Percentiles rank a stretch among this genome's conserved stretches.
phyloP scores from a whole-genome alignment of 2,888 invertebrate species.

The Parnassius smintheus region DNA sequence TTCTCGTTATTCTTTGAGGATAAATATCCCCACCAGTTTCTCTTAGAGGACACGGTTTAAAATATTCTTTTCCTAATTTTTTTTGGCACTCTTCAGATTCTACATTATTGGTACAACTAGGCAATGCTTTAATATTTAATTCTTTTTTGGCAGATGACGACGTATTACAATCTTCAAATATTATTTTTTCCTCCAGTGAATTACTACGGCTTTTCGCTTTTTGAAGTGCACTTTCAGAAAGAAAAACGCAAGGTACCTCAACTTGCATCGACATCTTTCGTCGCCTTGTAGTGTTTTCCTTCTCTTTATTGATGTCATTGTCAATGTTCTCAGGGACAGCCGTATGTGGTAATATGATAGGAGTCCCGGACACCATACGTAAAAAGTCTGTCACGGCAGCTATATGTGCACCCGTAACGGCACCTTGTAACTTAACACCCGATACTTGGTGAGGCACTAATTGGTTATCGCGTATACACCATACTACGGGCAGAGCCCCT shows the following conservation, averaged over 20 bases:
- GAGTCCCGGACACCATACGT: conserved; percentile 83
- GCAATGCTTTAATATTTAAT: conserved; percentile 57
- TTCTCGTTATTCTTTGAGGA: conserved; percentile 71
- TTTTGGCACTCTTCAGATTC: conserved; percentile 46
- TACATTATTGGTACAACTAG: conserved; percentile 57
- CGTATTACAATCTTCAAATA: conserved; percentile 59
- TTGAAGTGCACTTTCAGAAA: conserved; percentile 72
- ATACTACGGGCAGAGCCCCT: conserved; percentile 83
- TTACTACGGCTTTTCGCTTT: conserved; percentile 72
- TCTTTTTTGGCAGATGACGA: conserved; percentile 56
- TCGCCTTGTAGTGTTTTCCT: conserved; percentile 64
- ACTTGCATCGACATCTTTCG: conserved; percentile 79
- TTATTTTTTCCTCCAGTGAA: conserved; percentile 71
- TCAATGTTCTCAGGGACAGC: conserved; percentile 65
- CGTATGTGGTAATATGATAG: conserved; percentile 79
- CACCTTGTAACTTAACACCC: conserved; percentile 84
- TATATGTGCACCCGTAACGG: conserved; percentile 84
- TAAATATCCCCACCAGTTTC: conserved; percentile 49
- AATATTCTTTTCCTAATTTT: conserved; percentile 47
- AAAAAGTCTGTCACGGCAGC: conserved; percentile 84
- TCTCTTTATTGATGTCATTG: conserved; percentile 70
- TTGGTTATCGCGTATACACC: conserved; percentile 85
- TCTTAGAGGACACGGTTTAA: conserved; percentile 39
- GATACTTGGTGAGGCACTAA: conserved; percentile 85
- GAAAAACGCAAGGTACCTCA: conserved; percentile 78